These are phyloP conservation scores for Orbicella faveolata DNA, from an alignment of 64 coral and sea anemone species.

Conservation along the genomic window DNA sequence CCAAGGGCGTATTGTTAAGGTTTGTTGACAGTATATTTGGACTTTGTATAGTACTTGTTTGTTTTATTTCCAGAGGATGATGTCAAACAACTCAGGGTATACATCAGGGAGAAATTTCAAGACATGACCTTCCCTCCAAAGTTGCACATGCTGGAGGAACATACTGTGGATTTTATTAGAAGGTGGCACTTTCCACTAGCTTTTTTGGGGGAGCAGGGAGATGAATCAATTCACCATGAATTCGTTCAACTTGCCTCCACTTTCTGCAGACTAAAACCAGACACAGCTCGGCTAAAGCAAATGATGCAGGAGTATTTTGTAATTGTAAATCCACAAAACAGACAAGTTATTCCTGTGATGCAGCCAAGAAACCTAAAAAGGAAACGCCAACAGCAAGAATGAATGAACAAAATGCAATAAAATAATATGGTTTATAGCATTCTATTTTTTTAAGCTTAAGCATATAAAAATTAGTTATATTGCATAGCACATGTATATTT, in stretches of 20 bases:
- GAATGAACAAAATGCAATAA: no score
- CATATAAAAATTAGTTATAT: no score
- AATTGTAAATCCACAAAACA: constrained; percentile 8
- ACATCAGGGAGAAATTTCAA: constrained; percentile 6
- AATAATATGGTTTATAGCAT: no score
- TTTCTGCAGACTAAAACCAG: constrained; percentile 15
- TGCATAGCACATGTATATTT: no score
- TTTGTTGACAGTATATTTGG: no score
- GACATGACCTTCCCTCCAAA: constrained; percentile 32
- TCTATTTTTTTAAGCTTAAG: no score
- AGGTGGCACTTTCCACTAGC: not conserved
- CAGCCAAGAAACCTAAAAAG: constrained; percentile 6
- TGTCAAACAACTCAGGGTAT: constrained; percentile 1
- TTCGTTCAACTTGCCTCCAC: constrained; percentile 4
- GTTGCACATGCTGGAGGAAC: constrained; percentile 55
- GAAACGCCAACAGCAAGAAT: not conserved
- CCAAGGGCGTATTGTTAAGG: no score
- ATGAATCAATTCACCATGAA: constrained; percentile 11
- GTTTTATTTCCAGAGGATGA: not conserved
- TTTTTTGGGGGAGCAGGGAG: constrained; percentile 24
- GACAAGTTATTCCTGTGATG: constrained; percentile 12
- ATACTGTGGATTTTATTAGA: constrained; percentile 24
- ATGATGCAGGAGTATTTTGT: constrained; percentile 5
- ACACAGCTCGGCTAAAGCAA: not conserved
- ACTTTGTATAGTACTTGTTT: no score